Evolutionary conservation across 2,113 vertebrate species (phyloP).

Genomic region (Trinectes maculatus): DNA sequence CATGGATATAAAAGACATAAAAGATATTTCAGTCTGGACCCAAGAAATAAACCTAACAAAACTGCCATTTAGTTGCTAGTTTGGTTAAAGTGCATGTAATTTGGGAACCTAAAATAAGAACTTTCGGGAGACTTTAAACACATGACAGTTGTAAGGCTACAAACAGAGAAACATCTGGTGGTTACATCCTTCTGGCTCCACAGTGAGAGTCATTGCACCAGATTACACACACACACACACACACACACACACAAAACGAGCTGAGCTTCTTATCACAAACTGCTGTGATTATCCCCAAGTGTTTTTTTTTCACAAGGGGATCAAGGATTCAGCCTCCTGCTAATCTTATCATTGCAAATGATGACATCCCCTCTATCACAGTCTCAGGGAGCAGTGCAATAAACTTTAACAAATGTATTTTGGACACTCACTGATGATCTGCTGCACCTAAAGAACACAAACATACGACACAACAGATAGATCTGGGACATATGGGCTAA

Average conservation of each 20-base stretch:
- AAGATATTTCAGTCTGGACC: background rate
- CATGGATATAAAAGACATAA: background rate
- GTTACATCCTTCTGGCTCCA: background rate
- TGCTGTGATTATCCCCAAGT: slow-evolving; percentile 54
- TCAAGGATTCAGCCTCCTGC: slow-evolving; percentile 30
- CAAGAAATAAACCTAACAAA: background rate
- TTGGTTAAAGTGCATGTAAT: background rate
- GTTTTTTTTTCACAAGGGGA: slow-evolving; percentile 45
- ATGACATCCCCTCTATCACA: slow-evolving; percentile 41
- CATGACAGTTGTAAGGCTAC: background rate
- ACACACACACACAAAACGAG: slow-evolving; percentile 44
- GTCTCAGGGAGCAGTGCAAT: slow-evolving; percentile 41
- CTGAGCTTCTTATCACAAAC: slow-evolving; percentile 58
- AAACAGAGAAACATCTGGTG: background rate
- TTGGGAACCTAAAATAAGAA: background rate
- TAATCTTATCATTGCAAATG: slow-evolving; percentile 39
- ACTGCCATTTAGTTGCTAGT: background rate
- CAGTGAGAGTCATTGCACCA: slow-evolving; percentile 18
- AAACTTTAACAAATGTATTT: slow-evolving; percentile 33
- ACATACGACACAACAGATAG: slow-evolving; percentile 15
- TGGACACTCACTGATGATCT: slow-evolving; percentile 10
- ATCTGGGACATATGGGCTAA: slow-evolving; percentile 49
- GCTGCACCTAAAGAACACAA: slow-evolving; percentile 21
- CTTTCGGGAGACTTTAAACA: background rate
- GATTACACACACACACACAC: too few species aligned